phyloP scores from a whole-genome alignment of 30 jellyfish, hydroid and myxozoan genomes.

The Rhopilema esculentum region DNA sequence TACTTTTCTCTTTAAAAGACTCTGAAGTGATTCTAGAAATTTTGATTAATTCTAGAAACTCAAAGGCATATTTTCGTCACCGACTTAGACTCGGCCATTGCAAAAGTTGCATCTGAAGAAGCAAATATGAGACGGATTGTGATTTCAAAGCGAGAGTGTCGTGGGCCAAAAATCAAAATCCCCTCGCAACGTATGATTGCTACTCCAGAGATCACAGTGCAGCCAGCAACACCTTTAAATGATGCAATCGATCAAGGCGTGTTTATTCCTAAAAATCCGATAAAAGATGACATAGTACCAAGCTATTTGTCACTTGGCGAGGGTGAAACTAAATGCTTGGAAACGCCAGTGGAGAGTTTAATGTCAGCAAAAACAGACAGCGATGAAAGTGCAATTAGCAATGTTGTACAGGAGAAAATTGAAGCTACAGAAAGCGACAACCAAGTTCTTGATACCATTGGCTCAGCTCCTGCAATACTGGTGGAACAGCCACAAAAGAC shows the following conservation, averaged over 20 bases:
- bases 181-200: not conserved
- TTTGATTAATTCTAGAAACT: slow-evolving; percentile 6
- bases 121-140: not conserved
- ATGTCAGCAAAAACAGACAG: not conserved
- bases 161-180: not conserved
- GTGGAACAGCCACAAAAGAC: not conserved
- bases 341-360: not conserved
- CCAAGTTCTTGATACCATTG: slow-evolving; percentile 19
- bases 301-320: not conserved
- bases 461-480: not conserved
- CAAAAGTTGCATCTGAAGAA: slow-evolving; percentile 17
- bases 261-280: not conserved
- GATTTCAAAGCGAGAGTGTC: not conserved
- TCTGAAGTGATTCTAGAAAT: not conserved
- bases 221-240: slow-evolving; percentile 59
- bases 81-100: slow-evolving; percentile 54
- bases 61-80: slow-evolving; percentile 62
- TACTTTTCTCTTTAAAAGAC: not conserved
- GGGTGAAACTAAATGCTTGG: not conserved
- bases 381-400: not conserved
- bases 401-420: not conserved
- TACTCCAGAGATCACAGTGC: slow-evolving; percentile 41
- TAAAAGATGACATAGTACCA: not conserved
- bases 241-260: not conserved
- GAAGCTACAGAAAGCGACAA: slow-evolving; percentile 2